phyloP scores from a whole-genome alignment of 1,140 invertebrate species.

The Anastrepha obliqua region DNA sequence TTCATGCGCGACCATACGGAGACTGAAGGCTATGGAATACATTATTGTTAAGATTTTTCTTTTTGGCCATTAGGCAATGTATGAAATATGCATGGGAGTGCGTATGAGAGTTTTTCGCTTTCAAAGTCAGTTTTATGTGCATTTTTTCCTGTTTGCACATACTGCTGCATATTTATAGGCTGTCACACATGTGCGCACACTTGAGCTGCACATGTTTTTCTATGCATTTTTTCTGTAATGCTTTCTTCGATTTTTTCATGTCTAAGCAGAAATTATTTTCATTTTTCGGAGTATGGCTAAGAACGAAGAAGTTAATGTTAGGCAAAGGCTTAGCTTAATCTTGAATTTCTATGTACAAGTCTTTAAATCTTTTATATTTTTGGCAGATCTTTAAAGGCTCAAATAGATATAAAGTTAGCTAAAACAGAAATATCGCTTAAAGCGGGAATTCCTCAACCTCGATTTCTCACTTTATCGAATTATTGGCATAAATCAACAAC shows the following conservation, averaged over 20 bases:
- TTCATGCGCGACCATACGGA: neutral
- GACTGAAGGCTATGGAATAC: neutral
- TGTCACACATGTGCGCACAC: constrained; percentile 4
- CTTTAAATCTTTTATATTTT: no score
- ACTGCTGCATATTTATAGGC: constrained; percentile 50
- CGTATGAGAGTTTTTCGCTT: neutral
- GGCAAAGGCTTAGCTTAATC: neutral
- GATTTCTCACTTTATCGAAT: no score
- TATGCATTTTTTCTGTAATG: neutral
- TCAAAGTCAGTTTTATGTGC: constrained; percentile 48
- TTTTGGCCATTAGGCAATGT: constrained; percentile 35
- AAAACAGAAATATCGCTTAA: no score
- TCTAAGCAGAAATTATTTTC: neutral
- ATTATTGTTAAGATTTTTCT: neutral
- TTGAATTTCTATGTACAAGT: no score
- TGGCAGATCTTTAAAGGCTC: no score
- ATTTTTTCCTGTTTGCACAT: constrained; percentile 17
- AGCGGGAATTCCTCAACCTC: no score
- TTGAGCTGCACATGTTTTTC: neutral
- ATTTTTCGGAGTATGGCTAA: neutral
- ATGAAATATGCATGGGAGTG: neutral
- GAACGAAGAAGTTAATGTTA: neutral
- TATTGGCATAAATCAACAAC: no score
- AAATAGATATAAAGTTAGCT: no score
- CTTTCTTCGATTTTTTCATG: neutral